A percentile compares a stretch with the other conserved stretches of the same genome.
These are phyloP conservation scores for Melieria picta DNA, from an alignment of 2,888 invertebrate species.

Conservation along the genomic window DNA sequence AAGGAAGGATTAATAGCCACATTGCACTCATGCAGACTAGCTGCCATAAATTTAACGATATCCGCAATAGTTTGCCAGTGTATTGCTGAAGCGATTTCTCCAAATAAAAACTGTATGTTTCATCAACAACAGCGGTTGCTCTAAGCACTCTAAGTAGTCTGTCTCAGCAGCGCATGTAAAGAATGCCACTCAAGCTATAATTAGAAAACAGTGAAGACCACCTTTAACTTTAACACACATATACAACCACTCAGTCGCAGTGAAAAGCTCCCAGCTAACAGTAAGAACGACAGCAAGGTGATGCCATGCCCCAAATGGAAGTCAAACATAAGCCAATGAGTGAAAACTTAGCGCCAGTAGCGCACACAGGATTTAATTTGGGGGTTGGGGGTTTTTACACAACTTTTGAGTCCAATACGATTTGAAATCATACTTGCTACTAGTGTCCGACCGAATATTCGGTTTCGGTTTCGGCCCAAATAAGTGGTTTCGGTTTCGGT, in stretches of 20 bases:
- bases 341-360: background rate
- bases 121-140: conserved; percentile 16
- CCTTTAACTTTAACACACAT: background rate
- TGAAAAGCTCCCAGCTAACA: background rate
- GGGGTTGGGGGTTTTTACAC: too few relatives aligned
- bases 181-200: conserved; percentile 44
- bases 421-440: background rate
- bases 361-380: background rate
- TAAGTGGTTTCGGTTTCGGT: too few relatives aligned
- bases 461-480: too few relatives aligned
- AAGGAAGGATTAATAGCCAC: too few relatives aligned
- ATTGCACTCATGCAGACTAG: too few relatives aligned
- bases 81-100: background rate
- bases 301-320: background rate
- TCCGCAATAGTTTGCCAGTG: too few relatives aligned
- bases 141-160: conserved; percentile 22
- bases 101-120: conserved; percentile 1
- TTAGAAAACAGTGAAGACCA: conserved; percentile 32
- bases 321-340: background rate
- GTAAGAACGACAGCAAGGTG: background rate
- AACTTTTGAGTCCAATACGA: background rate
- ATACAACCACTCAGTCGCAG: background rate
- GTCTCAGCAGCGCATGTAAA: conserved; percentile 20
- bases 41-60: too few relatives aligned
- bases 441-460: too few relatives aligned